Evolutionary conservation across 37 sponge, comb jelly and placozoan species (phyloP).

Genomic region (Theonella swinhoei): DNA sequence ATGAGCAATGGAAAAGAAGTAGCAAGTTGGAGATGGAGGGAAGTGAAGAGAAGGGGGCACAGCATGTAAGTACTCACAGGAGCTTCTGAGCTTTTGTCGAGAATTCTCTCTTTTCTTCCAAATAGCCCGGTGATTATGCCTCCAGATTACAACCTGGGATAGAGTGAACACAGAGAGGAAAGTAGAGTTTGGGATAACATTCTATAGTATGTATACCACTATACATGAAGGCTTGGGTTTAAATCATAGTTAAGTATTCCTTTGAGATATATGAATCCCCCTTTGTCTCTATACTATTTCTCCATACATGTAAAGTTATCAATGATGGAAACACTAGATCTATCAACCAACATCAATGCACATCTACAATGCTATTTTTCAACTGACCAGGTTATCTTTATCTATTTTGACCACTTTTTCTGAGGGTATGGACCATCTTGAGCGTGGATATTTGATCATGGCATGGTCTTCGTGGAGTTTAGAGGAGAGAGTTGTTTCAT

Average conservation of each 20-base stretch:
- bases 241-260: too few relatives aligned
- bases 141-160: background rate
- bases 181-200: background rate
- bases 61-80: slow-evolving; percentile 12
- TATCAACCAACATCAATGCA: too few relatives aligned
- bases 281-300: too few relatives aligned
- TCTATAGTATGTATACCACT: background rate
- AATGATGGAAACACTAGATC: too few relatives aligned
- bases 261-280: too few relatives aligned
- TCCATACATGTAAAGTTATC: too few relatives aligned
- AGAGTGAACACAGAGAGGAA: background rate
- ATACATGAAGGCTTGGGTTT: too few relatives aligned
- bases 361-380: too few relatives aligned
- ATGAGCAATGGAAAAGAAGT: background rate
- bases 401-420: slow-evolving; percentile 58
- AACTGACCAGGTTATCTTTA: slow-evolving; percentile 58
- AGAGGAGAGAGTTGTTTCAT: background rate
- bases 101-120: slow-evolving; percentile 7
- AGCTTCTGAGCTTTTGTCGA: background rate
- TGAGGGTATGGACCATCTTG: slow-evolving; percentile 26
- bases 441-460: slow-evolving; percentile 73
- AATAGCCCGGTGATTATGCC: slow-evolving; percentile 26
- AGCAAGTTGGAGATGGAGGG: background rate
- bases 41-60: too few relatives aligned
- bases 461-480: slow-evolving; percentile 48